phyloP scores from a whole-genome alignment of 1,140 invertebrate species.

The Sarcophaga peregrina region DNA sequence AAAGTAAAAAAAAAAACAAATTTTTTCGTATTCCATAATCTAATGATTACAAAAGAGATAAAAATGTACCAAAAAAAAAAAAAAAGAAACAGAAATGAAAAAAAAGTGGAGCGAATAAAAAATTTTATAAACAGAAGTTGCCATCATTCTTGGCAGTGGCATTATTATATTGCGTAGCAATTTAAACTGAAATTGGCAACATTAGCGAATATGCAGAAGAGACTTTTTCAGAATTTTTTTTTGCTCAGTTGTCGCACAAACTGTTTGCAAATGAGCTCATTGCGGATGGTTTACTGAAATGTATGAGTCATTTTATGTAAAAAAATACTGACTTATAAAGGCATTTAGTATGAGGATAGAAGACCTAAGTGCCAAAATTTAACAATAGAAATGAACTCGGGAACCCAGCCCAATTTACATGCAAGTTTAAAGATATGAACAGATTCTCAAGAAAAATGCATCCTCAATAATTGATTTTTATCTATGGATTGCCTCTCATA shows the following conservation, averaged over 20 bases:
- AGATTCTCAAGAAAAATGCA: too few species aligned
- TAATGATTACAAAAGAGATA: background rate
- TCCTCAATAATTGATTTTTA: too few species aligned
- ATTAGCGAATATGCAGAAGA: background rate
- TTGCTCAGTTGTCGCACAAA: background rate
- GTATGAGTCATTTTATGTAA: too few species aligned
- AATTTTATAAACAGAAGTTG: background rate
- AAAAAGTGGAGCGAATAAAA: background rate
- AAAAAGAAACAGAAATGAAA: background rate
- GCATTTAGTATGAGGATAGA: too few species aligned
- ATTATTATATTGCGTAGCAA: background rate
- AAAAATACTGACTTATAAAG: too few species aligned
- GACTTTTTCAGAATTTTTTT: background rate
- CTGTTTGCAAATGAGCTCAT: background rate
- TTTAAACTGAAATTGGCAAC: background rate
- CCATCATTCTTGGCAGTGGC: background rate
- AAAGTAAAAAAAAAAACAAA: background rate
- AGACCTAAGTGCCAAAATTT: too few species aligned
- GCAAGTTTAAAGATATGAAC: too few species aligned
- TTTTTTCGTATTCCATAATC: too few species aligned
- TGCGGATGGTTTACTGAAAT: background rate
- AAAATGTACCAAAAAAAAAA: background rate
- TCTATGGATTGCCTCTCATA: too few species aligned
- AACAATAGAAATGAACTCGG: too few species aligned
- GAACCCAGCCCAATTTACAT: too few species aligned